Conservation (phyloP, 2,888 invertebrate species). For the Acleris literana region DNA sequence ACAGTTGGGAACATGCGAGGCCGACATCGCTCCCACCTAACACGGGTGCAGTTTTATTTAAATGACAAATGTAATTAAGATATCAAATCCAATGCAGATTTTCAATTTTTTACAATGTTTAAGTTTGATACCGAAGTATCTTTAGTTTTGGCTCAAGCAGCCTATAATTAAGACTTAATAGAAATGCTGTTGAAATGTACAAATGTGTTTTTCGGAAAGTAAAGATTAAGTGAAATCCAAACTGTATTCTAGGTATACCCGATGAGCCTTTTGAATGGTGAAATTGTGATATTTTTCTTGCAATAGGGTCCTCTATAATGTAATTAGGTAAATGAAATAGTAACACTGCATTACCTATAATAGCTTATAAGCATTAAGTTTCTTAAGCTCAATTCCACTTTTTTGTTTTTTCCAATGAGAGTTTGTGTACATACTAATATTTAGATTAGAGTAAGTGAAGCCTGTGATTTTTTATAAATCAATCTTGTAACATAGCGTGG, state of each 20-base stretch:
- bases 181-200: constrained; percentile 82
- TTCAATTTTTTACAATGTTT: constrained; percentile 74
- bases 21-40: constrained; percentile 78
- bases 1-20: constrained; percentile 80
- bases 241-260: constrained; percentile 80
- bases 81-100: constrained; percentile 79
- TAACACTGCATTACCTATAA: constrained; percentile 56
- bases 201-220: constrained; percentile 81
- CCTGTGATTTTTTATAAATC: constrained; percentile 74
- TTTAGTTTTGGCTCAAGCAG: constrained; percentile 64
- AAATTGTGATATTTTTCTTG: constrained; percentile 82
- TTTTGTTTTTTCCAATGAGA: constrained; percentile 72
- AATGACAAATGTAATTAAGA: constrained; percentile 83
- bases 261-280: constrained; percentile 70
- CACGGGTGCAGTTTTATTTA: constrained; percentile 82
- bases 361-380: constrained; percentile 66
- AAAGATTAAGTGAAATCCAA: constrained; percentile 78
- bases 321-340: constrained; percentile 39
- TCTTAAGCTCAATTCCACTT: constrained; percentile 77
- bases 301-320: constrained; percentile 49
- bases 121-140: constrained; percentile 78
- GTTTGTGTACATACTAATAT: constrained; percentile 74
- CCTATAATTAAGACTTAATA: constrained; percentile 78
- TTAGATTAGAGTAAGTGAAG: constrained; percentile 76
- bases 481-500: constrained; percentile 64